A percentile compares a stretch with the other conserved stretches of the same genome.
phyloP scores from a whole-genome alignment of 2,888 invertebrate species.

The Pristionchus arcanus region DNA sequence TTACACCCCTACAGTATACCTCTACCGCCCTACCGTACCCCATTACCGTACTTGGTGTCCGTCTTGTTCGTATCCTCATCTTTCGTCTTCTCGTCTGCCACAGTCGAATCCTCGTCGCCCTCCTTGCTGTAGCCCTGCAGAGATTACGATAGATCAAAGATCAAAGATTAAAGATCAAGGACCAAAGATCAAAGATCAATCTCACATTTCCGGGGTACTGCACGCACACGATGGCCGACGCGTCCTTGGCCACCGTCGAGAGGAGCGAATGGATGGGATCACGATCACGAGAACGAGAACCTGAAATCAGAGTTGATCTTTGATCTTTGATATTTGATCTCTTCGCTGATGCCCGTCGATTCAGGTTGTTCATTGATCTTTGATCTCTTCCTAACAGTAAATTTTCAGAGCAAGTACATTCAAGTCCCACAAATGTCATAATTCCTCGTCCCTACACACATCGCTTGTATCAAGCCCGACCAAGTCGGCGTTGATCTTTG shows the following conservation, averaged over 20 bases:
- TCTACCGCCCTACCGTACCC: not conserved
- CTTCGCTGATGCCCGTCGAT: too few relatives aligned
- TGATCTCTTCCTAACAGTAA: too few relatives aligned
- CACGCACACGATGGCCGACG: conserved; percentile 31
- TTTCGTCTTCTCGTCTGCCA: not conserved
- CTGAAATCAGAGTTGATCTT: not conserved
- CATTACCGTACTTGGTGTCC: not conserved
- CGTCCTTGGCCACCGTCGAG: conserved; percentile 17
- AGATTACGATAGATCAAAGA: not conserved
- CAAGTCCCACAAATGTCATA: too few relatives aligned
- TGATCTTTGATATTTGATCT: not conserved
- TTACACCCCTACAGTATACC: too few relatives aligned
- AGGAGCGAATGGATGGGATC: conserved; percentile 13
- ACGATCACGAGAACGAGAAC: not conserved
- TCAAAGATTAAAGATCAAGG: not conserved
- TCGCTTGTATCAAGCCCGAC: too few relatives aligned
- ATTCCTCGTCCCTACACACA: too few relatives aligned
- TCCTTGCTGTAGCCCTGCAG: not conserved
- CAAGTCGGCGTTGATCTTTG: not conserved
- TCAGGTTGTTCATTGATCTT: too few relatives aligned
- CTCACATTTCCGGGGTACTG: conserved; percentile 18
- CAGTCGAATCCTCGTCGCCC: not conserved
- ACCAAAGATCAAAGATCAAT: not conserved
- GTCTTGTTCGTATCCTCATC: not conserved
- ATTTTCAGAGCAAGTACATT: too few relatives aligned